phyloP scores from a whole-genome alignment of 2,797 vertebrate species.

The Mycteria americana region DNA sequence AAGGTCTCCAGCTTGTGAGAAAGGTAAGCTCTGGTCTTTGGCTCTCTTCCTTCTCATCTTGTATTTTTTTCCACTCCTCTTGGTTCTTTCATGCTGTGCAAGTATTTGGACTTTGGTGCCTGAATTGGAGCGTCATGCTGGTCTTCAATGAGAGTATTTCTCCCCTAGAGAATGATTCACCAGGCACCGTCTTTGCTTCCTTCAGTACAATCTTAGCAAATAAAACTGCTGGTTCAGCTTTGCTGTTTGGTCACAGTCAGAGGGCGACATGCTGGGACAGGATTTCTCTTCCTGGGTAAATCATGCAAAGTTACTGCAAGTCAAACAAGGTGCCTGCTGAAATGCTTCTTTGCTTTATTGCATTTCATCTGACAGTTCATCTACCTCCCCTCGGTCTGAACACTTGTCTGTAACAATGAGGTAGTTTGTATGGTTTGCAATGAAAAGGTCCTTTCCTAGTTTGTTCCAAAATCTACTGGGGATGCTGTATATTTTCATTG shows the following conservation, averaged over 20 bases:
- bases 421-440: slow-evolving; percentile 17
- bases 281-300: not conserved
- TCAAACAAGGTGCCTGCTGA: slow-evolving; percentile 17
- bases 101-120: not conserved
- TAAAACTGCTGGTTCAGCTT: not conserved
- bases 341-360: not conserved
- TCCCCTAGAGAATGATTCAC: not conserved
- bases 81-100: not conserved
- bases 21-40: not conserved
- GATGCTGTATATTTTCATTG: slow-evolving; percentile 14
- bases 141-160: not conserved
- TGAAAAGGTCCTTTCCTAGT: slow-evolving; percentile 13
- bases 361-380: not conserved
- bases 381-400: not conserved
- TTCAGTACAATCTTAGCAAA: not conserved
- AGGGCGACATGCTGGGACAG: not conserved
- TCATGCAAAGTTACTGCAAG: not conserved
- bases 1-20: not conserved
- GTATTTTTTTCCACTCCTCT: not conserved
- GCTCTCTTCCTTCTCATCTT: not conserved
- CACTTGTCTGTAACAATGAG: not conserved
- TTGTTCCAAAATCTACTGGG: slow-evolving; percentile 14
- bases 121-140: not conserved
- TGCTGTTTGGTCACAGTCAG: not conserved
- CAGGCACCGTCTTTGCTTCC: not conserved